Evolutionary conservation across 2,888 invertebrate genomes (phyloP).

Genomic region (Chaetogeoica ovagalla): DNA sequence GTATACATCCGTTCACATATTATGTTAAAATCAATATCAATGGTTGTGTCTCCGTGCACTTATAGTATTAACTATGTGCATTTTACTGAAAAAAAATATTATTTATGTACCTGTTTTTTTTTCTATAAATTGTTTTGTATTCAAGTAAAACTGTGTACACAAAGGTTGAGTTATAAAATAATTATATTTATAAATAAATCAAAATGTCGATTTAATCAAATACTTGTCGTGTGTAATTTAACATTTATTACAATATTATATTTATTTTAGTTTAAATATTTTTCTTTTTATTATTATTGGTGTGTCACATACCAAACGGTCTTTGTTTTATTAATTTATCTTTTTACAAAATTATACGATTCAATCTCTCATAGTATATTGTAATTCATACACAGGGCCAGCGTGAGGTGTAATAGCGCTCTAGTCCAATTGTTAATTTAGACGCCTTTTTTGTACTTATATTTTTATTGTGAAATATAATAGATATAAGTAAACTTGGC

Average conservation of each 20-base stretch:
- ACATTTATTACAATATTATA: not conserved
- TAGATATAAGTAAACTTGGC: no score
- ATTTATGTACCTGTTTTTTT: not conserved
- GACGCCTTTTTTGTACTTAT: no score
- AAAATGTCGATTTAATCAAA: constrained; percentile 9
- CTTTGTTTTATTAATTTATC: no score
- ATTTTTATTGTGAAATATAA: no score
- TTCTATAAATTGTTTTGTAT: constrained; percentile 26
- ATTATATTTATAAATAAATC: constrained; percentile 9
- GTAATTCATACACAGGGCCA: no score
- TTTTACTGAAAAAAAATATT: constrained; percentile 14
- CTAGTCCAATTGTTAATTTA: no score
- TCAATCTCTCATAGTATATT: no score
- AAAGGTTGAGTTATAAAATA: constrained; percentile 18
- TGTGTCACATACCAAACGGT: not conserved
- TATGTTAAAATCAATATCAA: constrained; percentile 17
- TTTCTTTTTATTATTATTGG: not conserved
- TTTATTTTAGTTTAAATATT: not conserved
- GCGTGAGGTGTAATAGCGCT: no score
- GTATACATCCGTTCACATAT: not conserved
- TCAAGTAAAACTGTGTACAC: constrained; percentile 2
- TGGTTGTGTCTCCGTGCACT: constrained; percentile 37
- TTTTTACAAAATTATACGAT: not conserved
- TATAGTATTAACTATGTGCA: constrained; percentile 13
- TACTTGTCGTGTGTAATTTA: not conserved